Evolutionary conservation across 1,140 invertebrate genomes (phyloP).

Genomic region (Saccostrea glomerata): DNA sequence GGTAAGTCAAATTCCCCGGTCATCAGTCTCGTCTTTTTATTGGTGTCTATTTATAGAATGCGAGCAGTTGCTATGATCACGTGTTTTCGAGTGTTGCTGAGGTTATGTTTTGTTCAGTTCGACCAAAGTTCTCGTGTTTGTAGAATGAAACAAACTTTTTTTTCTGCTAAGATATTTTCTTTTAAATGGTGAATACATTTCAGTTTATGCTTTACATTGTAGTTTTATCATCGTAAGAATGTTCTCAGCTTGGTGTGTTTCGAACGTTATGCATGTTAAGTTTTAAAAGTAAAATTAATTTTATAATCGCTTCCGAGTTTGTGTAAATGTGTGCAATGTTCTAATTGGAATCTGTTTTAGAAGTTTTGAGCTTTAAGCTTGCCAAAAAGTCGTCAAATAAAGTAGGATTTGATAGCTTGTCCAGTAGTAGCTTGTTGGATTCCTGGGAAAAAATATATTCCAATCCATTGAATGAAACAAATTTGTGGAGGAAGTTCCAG

Average conservation of each 20-base stretch:
- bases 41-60: slow-evolving; percentile 32
- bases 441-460: no score
- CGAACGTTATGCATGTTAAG: neutral
- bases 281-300: neutral
- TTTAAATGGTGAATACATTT: neutral
- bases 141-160: neutral
- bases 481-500: no score
- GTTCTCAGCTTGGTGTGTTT: neutral
- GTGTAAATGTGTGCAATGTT: no score
- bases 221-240: neutral
- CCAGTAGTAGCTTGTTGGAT: no score
- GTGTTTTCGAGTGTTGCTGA: neutral
- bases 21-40: slow-evolving; percentile 10
- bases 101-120: neutral
- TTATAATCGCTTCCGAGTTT: no score
- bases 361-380: no score
- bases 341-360: no score
- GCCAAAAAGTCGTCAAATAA: no score
- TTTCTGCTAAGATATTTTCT: neutral
- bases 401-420: no score
- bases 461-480: no score
- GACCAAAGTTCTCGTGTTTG: neutral
- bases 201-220: neutral
- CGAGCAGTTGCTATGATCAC: neutral
- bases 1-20: slow-evolving; percentile 3